phyloP scores from a whole-genome alignment of 1,140 invertebrate species.

The Cheumatopsyche charites region DNA sequence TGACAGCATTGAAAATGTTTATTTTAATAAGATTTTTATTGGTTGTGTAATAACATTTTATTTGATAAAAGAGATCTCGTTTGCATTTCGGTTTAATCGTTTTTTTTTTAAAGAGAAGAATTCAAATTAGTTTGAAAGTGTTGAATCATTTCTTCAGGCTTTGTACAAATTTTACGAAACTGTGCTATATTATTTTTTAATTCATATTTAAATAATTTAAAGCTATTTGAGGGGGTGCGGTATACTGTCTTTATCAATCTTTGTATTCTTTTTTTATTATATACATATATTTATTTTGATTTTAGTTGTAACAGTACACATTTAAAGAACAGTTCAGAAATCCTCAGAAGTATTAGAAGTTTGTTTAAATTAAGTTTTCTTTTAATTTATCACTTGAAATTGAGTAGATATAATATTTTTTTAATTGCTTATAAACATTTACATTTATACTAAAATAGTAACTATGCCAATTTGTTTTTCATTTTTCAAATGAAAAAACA shows the following conservation, averaged over 20 bases:
- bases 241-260: too few species aligned
- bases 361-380: too few species aligned
- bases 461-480: conserved; percentile 6
- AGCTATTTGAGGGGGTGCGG: too few species aligned
- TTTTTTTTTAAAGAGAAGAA: conserved; percentile 12
- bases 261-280: too few species aligned
- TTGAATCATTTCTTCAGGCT: neutral
- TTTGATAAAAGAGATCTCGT: conserved; percentile 35
- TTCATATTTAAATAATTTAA: too few species aligned
- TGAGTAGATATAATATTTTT: too few species aligned
- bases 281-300: too few species aligned
- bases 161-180: conserved; percentile 1
- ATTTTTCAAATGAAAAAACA: neutral
- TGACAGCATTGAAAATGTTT: neutral
- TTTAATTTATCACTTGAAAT: too few species aligned
- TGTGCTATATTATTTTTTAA: conserved; percentile 24
- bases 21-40: conserved; percentile 20
- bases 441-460: neutral
- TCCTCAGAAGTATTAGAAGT: too few species aligned
- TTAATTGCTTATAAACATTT: too few species aligned
- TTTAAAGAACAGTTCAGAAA: too few species aligned
- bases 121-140: conserved; percentile 9
- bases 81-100: conserved; percentile 33
- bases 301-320: too few species aligned
- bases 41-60: conserved; percentile 37